Conservation (phyloP, 2,113 vertebrate genomes). For the Tichodroma muraria region DNA sequence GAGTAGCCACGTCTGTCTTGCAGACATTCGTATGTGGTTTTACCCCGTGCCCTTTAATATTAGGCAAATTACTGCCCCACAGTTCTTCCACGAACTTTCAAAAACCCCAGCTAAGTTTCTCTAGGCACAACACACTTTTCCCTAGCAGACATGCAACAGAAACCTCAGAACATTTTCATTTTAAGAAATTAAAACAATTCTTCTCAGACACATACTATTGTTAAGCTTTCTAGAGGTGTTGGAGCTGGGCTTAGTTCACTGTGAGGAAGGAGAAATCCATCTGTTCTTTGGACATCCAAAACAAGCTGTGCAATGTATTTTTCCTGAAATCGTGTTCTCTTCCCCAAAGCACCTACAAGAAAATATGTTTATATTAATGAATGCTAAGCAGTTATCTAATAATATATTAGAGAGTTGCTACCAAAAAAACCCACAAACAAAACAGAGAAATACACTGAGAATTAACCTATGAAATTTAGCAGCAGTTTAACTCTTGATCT, state of each 20-base stretch:
- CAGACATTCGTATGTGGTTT: neutral
- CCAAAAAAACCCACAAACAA: neutral
- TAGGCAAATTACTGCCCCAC: neutral
- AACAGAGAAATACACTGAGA: neutral
- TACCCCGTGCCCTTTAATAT: neutral
- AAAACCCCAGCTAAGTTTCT: neutral
- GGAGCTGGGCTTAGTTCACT: slow-evolving; percentile 73
- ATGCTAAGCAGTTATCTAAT: neutral
- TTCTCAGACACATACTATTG: slow-evolving; percentile 74
- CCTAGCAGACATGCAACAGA: neutral
- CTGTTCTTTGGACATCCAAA: slow-evolving; percentile 80
- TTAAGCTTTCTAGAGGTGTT: slow-evolving; percentile 77
- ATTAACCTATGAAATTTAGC: neutral
- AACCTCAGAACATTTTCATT: neutral
- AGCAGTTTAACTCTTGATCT: neutral
- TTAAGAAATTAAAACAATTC: neutral
- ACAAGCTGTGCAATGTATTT: slow-evolving; percentile 90
- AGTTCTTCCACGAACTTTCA: neutral
- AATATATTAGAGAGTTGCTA: neutral
- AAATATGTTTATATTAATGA: neutral
- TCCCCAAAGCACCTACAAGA: slow-evolving; percentile 88
- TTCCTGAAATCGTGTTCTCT: slow-evolving; percentile 92
- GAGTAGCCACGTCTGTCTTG: neutral
- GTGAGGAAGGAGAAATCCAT: slow-evolving; percentile 24
- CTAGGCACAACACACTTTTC: neutral